A percentile compares a stretch with the other conserved stretches of the same genome.
Evolutionary conservation across 2,113 vertebrate species (phyloP).

Genomic region (Spheniscus mendiculus): DNA sequence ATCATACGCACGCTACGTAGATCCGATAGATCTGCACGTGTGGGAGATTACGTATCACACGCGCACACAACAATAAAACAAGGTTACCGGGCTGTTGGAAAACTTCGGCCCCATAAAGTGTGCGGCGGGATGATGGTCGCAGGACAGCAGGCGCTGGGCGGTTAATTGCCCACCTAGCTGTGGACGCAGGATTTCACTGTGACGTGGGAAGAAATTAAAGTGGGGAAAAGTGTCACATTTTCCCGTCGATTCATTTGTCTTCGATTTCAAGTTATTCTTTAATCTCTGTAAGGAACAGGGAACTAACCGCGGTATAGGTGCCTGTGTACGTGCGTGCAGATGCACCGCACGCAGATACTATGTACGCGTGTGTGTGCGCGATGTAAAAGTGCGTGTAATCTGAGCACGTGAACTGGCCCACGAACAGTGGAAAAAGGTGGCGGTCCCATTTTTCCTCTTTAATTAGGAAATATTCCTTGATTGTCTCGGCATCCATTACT

Average conservation of each 20-base stretch:
- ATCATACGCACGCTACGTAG: background rate
- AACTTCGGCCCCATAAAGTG: background rate
- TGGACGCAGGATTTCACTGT: background rate
- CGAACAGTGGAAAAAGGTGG: background rate
- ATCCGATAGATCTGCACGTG: background rate
- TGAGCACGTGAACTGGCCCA: background rate
- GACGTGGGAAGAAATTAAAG: background rate
- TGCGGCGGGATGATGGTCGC: background rate
- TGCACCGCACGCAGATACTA: fast-evolving
- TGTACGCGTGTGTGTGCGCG: background rate
- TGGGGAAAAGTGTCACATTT: background rate
- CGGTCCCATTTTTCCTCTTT: background rate
- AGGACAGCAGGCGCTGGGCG: background rate
- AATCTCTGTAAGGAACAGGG: background rate
- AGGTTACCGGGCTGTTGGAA: background rate
- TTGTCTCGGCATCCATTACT: background rate
- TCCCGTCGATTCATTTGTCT: background rate
- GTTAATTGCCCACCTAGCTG: background rate
- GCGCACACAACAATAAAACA: background rate
- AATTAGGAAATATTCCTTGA: background rate
- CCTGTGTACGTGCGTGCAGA: background rate
- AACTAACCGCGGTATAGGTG: background rate
- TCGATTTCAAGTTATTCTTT: background rate
- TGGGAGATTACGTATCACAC: background rate
- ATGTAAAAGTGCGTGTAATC: background rate